Conservation (phyloP, 2,888 invertebrate genomes). For the Drosophila parthenogenetica region DNA sequence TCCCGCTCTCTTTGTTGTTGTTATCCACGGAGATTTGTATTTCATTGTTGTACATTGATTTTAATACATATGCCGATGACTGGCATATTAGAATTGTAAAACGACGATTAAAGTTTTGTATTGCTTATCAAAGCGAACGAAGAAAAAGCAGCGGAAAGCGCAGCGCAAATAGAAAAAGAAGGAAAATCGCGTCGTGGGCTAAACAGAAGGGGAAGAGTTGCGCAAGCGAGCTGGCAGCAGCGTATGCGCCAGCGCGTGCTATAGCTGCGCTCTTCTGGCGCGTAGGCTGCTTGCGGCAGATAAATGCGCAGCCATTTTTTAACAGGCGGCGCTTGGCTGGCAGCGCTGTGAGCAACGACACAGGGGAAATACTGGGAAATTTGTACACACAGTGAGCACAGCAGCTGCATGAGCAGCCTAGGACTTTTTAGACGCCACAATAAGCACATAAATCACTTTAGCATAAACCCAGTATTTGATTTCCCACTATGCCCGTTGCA, state of each 20-base stretch:
- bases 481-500: constrained; percentile 32
- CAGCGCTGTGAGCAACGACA: not conserved
- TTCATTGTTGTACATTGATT: constrained; percentile 51
- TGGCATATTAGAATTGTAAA: constrained; percentile 65
- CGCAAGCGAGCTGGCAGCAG: constrained; percentile 27
- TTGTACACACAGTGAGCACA: constrained; percentile 13
- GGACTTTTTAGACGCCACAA: constrained; percentile 16
- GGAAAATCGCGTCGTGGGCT: constrained; percentile 19
- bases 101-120: constrained; percentile 72
- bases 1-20: constrained; percentile 4
- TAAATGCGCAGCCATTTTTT: constrained; percentile 80
- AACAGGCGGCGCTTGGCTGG: constrained; percentile 67
- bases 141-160: constrained; percentile 34
- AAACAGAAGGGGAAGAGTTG: constrained; percentile 60
- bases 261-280: constrained; percentile 54
- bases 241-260: constrained; percentile 14
- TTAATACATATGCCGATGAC: constrained; percentile 51
- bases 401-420: not conserved
- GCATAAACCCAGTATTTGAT: constrained; percentile 21
- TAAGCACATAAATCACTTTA: constrained; percentile 2
- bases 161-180: constrained; percentile 10
- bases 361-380: constrained; percentile 74
- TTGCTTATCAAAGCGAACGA: constrained; percentile 53
- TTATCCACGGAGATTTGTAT: constrained; percentile 40
- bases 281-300: constrained; percentile 42